phyloP scores from a whole-genome alignment of 1,140 invertebrate genomes.

The Oryzaephilus surinamensis region DNA sequence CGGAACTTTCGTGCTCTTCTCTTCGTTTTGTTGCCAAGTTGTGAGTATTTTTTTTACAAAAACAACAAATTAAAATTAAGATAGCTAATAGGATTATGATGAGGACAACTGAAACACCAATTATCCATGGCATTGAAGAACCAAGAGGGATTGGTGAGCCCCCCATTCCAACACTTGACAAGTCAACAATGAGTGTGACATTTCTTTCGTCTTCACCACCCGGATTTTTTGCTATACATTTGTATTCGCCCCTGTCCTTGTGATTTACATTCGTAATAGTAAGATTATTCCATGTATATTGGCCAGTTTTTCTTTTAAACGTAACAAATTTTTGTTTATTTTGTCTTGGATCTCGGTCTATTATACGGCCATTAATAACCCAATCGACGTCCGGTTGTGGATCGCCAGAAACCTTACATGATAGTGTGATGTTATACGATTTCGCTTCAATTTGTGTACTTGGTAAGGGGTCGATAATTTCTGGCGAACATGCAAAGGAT shows the following conservation, averaged over 20 bases:
- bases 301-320: constrained; percentile 34
- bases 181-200: constrained; percentile 51
- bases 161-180: constrained; percentile 34
- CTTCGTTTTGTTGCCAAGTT: constrained; percentile 39
- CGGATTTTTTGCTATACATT: constrained; percentile 75
- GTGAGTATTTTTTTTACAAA: constrained; percentile 43
- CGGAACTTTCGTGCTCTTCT: constrained; percentile 38
- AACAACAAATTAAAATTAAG: constrained; percentile 54
- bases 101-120: constrained; percentile 36
- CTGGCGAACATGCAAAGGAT: constrained; percentile 76
- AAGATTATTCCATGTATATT: constrained; percentile 61
- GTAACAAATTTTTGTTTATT: constrained; percentile 42
- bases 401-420: constrained; percentile 65
- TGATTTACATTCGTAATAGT: constrained; percentile 58
- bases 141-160: constrained; percentile 29
- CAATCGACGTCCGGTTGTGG: constrained; percentile 65
- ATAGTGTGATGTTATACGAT: constrained; percentile 61
- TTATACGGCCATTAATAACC: constrained; percentile 56
- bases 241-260: constrained; percentile 76
- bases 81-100: constrained; percentile 50
- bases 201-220: constrained; percentile 70
- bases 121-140: constrained; percentile 36
- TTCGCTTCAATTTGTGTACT: constrained; percentile 44
- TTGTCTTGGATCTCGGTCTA: constrained; percentile 45
- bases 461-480: constrained; percentile 47